Percentiles rank a stretch among this genome's conserved stretches.
Evolutionary conservation across 2,113 vertebrate species (phyloP).

Genomic region (Ageneiosus marmoratus): DNA sequence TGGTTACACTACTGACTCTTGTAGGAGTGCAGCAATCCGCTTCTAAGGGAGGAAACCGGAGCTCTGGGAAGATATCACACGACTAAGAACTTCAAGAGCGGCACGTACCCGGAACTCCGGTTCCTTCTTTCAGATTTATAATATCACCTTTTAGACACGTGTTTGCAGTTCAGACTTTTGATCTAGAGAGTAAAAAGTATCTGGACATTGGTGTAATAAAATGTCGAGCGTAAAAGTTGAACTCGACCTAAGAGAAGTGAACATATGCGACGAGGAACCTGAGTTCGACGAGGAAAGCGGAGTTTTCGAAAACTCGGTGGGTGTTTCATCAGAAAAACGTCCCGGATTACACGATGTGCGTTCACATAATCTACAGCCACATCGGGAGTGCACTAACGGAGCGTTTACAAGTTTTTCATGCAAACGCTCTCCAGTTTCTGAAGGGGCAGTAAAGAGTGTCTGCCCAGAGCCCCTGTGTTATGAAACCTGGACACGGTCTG

Average conservation of each 20-base stretch:
- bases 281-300: constrained; percentile 67
- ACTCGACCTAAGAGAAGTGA: constrained; percentile 70
- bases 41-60: constrained; percentile 58
- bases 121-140: constrained; percentile 45
- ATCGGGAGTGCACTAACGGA: not conserved
- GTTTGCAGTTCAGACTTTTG: not conserved
- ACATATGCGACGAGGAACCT: constrained; percentile 66
- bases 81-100: constrained; percentile 50
- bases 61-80: constrained; percentile 26
- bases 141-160: not conserved
- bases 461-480: constrained; percentile 26
- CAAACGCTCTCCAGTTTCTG: not conserved
- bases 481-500: constrained; percentile 42
- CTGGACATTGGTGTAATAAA: constrained; percentile 52
- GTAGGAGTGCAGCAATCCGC: constrained; percentile 36
- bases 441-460: not conserved
- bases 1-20: constrained; percentile 47
- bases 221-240: constrained; percentile 56
- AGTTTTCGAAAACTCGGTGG: constrained; percentile 59
- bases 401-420: not conserved
- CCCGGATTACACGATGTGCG: constrained; percentile 17
- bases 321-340: constrained; percentile 51
- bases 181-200: not conserved
- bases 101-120: constrained; percentile 67
- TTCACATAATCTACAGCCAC: not conserved